These are phyloP conservation scores for Andrena cerasifolii DNA, from an alignment of 1,140 invertebrate genomes.

Conservation along the genomic window DNA sequence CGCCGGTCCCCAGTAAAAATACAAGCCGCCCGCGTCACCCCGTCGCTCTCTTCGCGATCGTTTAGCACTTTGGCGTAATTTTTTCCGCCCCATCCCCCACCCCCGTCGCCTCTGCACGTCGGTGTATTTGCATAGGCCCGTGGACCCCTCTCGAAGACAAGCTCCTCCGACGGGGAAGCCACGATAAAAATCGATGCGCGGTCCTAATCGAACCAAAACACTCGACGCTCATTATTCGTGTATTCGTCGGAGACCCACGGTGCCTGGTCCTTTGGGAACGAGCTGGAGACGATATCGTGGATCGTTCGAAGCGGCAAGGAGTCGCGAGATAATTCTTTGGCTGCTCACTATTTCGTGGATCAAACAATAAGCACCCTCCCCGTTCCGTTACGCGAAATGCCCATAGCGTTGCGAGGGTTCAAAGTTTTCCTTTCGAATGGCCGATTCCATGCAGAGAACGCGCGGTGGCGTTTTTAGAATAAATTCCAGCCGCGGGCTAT, in stretches of 20 bases:
- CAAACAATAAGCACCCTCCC: neutral
- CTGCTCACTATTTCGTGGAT: neutral
- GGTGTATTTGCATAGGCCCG: conserved; percentile 73
- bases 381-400: neutral
- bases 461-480: neutral
- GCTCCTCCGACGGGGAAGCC: conserved; percentile 19
- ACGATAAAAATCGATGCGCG: conserved; percentile 71
- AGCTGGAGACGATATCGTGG: neutral
- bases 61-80: conserved; percentile 78
- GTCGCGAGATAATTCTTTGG: neutral
- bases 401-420: neutral
- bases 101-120: too few species aligned
- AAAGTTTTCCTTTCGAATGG: neutral
- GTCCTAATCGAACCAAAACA: conserved; percentile 75
- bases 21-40: conserved; percentile 3
- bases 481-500: conserved; percentile 14
- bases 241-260: conserved; percentile 25
- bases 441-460: neutral
- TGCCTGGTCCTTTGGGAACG: neutral
- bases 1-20: conserved; percentile 43
- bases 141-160: conserved; percentile 35
- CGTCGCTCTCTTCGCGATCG: conserved; percentile 67
- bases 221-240: conserved; percentile 67
- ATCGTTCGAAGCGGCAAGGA: neutral
- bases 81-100: conserved; percentile 62